Percentiles rank a stretch among this genome's conserved stretches.
Conservation (phyloP, 1,140 invertebrate species). For the Trypoxylus dichotomus region DNA sequence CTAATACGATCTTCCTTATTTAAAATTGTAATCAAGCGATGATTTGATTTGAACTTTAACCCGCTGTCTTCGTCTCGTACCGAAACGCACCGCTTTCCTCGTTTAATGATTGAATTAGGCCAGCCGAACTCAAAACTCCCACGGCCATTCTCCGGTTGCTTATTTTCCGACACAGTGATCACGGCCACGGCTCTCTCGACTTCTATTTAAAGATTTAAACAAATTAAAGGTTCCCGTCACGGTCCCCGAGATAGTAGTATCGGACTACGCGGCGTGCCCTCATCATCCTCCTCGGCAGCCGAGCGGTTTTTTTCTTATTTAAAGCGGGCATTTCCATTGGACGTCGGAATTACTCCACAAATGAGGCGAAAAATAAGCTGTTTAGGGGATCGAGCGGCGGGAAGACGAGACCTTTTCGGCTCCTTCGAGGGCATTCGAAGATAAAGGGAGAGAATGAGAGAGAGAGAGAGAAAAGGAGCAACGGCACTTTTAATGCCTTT, state of each 20-base stretch:
- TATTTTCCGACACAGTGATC: neutral
- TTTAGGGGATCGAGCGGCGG: constrained; percentile 38
- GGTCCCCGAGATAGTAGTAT: neutral
- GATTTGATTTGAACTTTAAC: neutral
- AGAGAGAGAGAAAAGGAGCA: constrained; percentile 10
- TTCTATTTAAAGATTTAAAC: constrained; percentile 36
- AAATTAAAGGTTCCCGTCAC: constrained; percentile 34
- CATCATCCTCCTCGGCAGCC: constrained; percentile 8
- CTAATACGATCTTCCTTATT: neutral
- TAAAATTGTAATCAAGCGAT: neutral
- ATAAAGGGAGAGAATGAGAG: no score
- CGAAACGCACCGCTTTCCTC: neutral
- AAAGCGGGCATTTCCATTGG: constrained; percentile 37
- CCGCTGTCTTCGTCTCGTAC: no score
- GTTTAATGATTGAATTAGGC: neutral
- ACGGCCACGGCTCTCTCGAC: neutral
- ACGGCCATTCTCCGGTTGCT: constrained; percentile 1
- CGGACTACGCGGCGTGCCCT: neutral
- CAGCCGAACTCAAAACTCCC: neutral
- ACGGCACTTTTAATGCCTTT: constrained; percentile 47
- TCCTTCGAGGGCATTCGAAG: constrained; percentile 1
- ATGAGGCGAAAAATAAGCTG: constrained; percentile 51
- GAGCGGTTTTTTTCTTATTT: constrained; percentile 37
- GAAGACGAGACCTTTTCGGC: neutral
- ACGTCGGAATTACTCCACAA: constrained; percentile 44